Percentiles rank a stretch among this genome's conserved stretches.
Evolutionary conservation across 2,888 invertebrate genomes (phyloP).

Genomic region (Cyrtodaria siliqua): DNA sequence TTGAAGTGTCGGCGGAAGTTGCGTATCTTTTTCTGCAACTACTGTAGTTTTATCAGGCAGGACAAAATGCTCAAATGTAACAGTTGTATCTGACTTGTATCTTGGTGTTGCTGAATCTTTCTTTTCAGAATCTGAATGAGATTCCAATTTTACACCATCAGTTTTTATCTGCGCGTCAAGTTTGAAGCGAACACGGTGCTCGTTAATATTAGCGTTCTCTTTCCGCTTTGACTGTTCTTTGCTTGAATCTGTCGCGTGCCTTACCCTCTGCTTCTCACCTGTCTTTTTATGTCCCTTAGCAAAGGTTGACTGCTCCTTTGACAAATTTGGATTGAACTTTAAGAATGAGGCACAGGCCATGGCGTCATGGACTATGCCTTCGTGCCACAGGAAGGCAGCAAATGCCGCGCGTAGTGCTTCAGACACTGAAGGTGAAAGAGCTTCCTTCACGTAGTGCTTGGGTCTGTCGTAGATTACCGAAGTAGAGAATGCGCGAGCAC

Average conservation of each 20-base stretch:
- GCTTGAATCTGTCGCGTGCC: conserved; percentile 81
- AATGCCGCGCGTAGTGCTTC: conserved; percentile 97
- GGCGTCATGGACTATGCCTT: conserved; percentile 98
- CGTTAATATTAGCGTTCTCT: conserved; percentile 78
- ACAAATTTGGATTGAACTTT: conserved; percentile 90
- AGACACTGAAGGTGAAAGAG: conserved; percentile 96
- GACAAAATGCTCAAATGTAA: conserved; percentile 62
- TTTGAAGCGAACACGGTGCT: conserved; percentile 78
- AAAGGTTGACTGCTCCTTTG: conserved; percentile 82
- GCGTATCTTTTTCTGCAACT: conserved; percentile 72
- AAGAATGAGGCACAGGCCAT: conserved; percentile 99
- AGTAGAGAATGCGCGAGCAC: conserved; percentile 78
- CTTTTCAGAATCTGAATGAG: conserved; percentile 64
- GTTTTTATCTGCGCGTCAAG: conserved; percentile 71
- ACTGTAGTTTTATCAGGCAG: conserved; percentile 55
- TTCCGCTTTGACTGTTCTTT: conserved; percentile 71
- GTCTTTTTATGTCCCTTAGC: conserved; percentile 70
- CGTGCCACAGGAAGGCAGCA: conserved; percentile 98
- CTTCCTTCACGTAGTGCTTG: conserved; percentile 90
- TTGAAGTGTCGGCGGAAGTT: conserved; percentile 94
- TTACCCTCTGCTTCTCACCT: conserved; percentile 67
- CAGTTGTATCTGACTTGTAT: conserved; percentile 75
- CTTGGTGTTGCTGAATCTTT: conserved; percentile 61
- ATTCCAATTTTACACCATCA: conserved; percentile 61
- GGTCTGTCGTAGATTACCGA: conserved; percentile 71